Evolutionary conservation across 1,140 invertebrate genomes (phyloP).

Genomic region (Temnothorax curvispinosus): DNA sequence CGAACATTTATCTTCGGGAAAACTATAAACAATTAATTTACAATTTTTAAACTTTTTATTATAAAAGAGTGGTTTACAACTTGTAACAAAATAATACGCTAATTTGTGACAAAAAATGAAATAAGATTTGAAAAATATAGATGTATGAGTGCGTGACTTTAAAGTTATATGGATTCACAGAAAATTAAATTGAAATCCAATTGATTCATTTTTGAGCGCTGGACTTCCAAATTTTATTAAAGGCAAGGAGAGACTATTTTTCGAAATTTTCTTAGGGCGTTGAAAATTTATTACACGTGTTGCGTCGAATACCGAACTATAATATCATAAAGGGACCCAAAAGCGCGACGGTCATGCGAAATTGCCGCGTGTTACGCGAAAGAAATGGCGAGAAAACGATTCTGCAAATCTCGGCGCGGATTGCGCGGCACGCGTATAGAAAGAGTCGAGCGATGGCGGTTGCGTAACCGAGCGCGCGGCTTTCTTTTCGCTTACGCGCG

Average conservation of each 20-base stretch:
- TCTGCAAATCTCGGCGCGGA: conserved; percentile 53
- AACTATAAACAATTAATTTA: too few species aligned
- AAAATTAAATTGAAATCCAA: neutral
- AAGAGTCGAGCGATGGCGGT: conserved; percentile 71
- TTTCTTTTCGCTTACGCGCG: conserved; percentile 81
- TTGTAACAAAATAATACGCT: neutral
- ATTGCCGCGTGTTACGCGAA: neutral
- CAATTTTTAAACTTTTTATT: too few species aligned
- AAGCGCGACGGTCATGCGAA: neutral
- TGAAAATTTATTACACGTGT: neutral
- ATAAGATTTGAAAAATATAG: neutral
- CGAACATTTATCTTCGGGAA: too few species aligned
- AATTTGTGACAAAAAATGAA: neutral
- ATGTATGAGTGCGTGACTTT: neutral
- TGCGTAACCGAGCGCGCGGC: conserved; percentile 77
- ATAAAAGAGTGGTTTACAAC: neutral
- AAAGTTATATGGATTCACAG: too few species aligned
- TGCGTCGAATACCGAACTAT: too few species aligned
- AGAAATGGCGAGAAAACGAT: conserved; percentile 17
- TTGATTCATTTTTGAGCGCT: neutral
- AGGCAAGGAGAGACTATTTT: neutral
- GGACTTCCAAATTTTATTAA: neutral
- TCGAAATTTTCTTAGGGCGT: neutral
- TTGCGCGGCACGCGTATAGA: conserved; percentile 69
- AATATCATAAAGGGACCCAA: neutral